Evolutionary conservation across 2,888 invertebrate species (phyloP), one percentile per base, ranked within the genome.

Genomic region (Cataglyphis altisquamis): DNA sequence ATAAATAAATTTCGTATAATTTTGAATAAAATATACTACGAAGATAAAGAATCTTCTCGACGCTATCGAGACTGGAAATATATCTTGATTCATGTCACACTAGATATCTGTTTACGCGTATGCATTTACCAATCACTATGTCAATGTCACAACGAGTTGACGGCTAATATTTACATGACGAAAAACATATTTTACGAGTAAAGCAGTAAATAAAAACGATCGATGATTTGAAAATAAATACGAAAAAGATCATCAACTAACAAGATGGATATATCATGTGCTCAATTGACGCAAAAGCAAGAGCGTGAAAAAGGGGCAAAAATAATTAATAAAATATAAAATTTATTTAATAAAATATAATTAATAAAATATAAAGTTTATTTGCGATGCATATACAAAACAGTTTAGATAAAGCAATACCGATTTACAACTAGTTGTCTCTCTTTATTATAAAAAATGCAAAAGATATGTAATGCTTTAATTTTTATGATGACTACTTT

Each of bases 151-250:
- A 52, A 18, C 29, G 55, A 25, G 15, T 18, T 21, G 39, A 21
- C n/a, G 32, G 18, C 67, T 67, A 67, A 39, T 39, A 41, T 62
- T 60, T 41, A 62, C 41, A n/a, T 29, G 55, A 77, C n/a, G 15
- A 74, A 57, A 62, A 67, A 32, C 25, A 74, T 32, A 60, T 80
- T 75, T 73, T 36, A 36, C 57, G 18, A 78, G 21, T 60, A 39
- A 41, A 62, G 15, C 29, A 15, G 32, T 45, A 75, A 32, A 72
- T 72, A 68, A 52, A 48, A 39, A 57, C 57, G 18, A 75, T 45
- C 15, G 9, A 29, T 29, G 45, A 2, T 21, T 4, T 36, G 1
- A 3, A 1, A 3, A 55, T 8, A 9, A 70, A 55, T 32, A 62
- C 8, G 21, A 25, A 15, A 3, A 36, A 36, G 45, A 55, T 45